Conservation (phyloP, 1,140 invertebrate species). For the Drosophila elegans region DNA sequence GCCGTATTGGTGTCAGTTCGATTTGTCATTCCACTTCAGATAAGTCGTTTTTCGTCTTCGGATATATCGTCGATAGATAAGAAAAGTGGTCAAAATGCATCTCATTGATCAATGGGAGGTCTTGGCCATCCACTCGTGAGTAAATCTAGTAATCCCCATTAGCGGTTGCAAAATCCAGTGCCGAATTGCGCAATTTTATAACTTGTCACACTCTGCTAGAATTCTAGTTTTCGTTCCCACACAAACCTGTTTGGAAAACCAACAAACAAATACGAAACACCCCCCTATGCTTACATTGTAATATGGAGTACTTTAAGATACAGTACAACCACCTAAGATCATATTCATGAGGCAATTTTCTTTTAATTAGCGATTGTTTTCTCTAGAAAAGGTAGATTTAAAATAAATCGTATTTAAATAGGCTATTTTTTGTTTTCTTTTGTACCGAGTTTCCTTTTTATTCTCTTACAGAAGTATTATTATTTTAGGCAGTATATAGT, state of each 20-base stretch:
- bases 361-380: too few species aligned
- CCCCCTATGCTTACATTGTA: constrained; percentile 10
- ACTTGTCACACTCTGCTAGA: constrained; percentile 10
- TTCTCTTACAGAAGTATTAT: too few species aligned
- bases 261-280: constrained; percentile 9
- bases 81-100: constrained; percentile 28
- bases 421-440: too few species aligned
- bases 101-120: constrained; percentile 70
- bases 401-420: too few species aligned
- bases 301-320: background rate
- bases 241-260: constrained; percentile 27
- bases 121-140: constrained; percentile 66
- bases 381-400: too few species aligned
- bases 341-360: too few species aligned
- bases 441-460: too few species aligned
- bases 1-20: constrained; percentile 28
- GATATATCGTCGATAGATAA: constrained; percentile 5
- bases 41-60: constrained; percentile 34
- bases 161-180: background rate
- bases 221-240: constrained; percentile 19
- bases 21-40: constrained; percentile 33
- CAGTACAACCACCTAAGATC: background rate
- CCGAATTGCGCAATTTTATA: constrained; percentile 20
- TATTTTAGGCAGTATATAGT: too few species aligned
- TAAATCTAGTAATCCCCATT: background rate